phyloP scores from a whole-genome alignment of 2,797 vertebrate genomes.

The Linurgus olivaceus region DNA sequence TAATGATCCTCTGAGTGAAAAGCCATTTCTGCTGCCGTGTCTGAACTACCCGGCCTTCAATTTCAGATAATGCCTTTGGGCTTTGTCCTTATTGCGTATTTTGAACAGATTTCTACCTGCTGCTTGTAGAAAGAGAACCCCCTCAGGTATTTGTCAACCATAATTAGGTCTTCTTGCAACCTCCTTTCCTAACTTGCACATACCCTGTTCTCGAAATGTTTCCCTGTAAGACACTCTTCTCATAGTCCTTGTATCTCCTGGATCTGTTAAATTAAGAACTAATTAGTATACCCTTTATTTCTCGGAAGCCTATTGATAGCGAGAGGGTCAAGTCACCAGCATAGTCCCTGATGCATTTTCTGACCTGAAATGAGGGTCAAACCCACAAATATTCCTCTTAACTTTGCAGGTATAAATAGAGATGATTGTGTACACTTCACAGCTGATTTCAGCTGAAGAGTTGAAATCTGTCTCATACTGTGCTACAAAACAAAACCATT shows the following conservation, averaged over 20 bases:
- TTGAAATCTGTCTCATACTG: conserved; percentile 8
- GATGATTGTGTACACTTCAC: background rate
- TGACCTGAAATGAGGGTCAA: conserved; percentile 11
- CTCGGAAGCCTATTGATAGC: conserved; percentile 11
- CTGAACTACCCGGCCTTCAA: background rate
- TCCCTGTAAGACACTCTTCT: conserved; percentile 5
- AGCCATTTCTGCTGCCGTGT: background rate
- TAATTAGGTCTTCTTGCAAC: conserved; percentile 63
- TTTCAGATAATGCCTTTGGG: conserved; percentile 28
- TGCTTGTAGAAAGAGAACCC: conserved; percentile 33
- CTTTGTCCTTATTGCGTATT: conserved; percentile 53
- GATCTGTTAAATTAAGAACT: conserved; percentile 42
- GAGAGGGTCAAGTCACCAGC: background rate
- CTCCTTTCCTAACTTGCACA: conserved; percentile 32
- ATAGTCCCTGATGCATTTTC: background rate
- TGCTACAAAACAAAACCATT: background rate
- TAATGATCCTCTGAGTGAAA: background rate
- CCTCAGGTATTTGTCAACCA: conserved; percentile 36
- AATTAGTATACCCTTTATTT: conserved; percentile 49
- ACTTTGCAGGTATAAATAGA: background rate
- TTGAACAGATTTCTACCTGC: conserved; percentile 40
- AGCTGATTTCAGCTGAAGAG: conserved; percentile 13
- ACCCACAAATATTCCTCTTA: background rate
- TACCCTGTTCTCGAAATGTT: conserved; percentile 50
- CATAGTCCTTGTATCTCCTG: conserved; percentile 24